A percentile compares a stretch with the other conserved stretches of the same genome.
These are phyloP conservation scores for Nettapus auritus DNA, from an alignment of 2,113 vertebrate species.

Conservation along the genomic window DNA sequence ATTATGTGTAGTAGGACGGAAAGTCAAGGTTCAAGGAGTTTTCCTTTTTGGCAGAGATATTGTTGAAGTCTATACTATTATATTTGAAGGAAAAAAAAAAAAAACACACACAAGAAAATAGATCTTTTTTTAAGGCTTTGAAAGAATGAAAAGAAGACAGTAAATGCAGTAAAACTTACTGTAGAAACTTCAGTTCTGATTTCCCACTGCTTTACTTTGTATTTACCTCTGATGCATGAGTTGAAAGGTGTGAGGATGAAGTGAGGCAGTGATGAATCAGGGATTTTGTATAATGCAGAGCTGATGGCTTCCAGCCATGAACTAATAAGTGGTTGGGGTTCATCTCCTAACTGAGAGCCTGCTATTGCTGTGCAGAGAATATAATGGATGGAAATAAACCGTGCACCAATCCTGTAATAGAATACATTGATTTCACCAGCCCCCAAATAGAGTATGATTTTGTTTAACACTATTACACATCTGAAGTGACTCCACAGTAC, in stretches of 20 bases:
- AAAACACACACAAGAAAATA: neutral
- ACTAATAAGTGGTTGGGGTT: constrained; percentile 61
- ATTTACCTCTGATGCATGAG: neutral
- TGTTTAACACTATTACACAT: neutral
- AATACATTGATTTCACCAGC: constrained; percentile 26
- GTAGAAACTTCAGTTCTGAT: constrained; percentile 31
- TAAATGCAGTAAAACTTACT: constrained; percentile 1
- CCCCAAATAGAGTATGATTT: neutral
- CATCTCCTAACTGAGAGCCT: constrained; percentile 42
- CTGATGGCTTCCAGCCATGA: constrained; percentile 61
- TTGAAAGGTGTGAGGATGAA: constrained; percentile 47
- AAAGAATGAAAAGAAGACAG: neutral
- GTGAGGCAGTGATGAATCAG: constrained; percentile 9
- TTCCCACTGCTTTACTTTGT: constrained; percentile 51
- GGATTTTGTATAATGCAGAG: constrained; percentile 47
- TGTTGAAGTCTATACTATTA: constrained; percentile 54
- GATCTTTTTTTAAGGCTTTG: neutral
- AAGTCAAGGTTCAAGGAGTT: constrained; percentile 80
- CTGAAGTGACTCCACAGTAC: neutral
- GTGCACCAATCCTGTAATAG: neutral
- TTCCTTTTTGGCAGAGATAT: constrained; percentile 60
- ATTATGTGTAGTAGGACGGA: constrained; percentile 82
- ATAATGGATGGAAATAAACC: constrained; percentile 34
- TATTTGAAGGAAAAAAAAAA: constrained; percentile 25
- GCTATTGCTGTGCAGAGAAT: neutral